Conservation (phyloP, 2,888 invertebrate genomes). For the Drosophila paracracens region DNA sequence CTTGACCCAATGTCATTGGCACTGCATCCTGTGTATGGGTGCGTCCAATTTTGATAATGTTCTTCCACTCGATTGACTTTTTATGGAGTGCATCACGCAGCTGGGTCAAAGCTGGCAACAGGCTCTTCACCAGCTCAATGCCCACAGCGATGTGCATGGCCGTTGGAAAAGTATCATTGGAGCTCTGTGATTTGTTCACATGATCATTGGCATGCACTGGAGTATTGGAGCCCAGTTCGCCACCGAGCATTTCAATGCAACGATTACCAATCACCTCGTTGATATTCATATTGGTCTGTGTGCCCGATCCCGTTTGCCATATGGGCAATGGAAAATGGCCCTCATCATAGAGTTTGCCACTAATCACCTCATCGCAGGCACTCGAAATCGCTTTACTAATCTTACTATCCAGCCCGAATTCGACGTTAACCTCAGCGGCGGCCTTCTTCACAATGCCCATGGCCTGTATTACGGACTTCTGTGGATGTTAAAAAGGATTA, state of each 20-base stretch:
- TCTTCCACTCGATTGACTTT: slow-evolving; percentile 93
- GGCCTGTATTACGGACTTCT: slow-evolving; percentile 95
- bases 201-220: slow-evolving; percentile 99
- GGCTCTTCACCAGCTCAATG: slow-evolving; percentile 91
- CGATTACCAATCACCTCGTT: slow-evolving; percentile 96
- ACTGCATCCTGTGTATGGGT: slow-evolving; percentile 95
- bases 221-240: slow-evolving; percentile 93
- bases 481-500: slow-evolving; percentile 49
- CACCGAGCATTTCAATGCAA: slow-evolving; percentile 94
- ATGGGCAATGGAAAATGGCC: slow-evolving; percentile 97
- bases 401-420: slow-evolving; percentile 94
- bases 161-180: slow-evolving; percentile 99
- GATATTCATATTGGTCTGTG: slow-evolving; percentile 99
- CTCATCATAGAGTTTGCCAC: slow-evolving; percentile 96
- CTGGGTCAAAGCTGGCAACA: slow-evolving; percentile 92
- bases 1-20: slow-evolving; percentile 97
- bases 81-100: slow-evolving; percentile 89
- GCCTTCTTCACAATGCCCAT: slow-evolving; percentile 98
- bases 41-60: slow-evolving; percentile 97
- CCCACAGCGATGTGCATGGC: slow-evolving; percentile 99
- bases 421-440: slow-evolving; percentile 96
- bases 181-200: slow-evolving; percentile 98
- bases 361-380: slow-evolving; percentile 97
- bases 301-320: slow-evolving; percentile 99
- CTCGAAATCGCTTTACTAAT: slow-evolving; percentile 93